Evolutionary conservation across 2,797 vertebrate genomes (phyloP), one percentile per base, ranked within the genome.

Genomic region (Arrhamphus sclerolepis): DNA sequence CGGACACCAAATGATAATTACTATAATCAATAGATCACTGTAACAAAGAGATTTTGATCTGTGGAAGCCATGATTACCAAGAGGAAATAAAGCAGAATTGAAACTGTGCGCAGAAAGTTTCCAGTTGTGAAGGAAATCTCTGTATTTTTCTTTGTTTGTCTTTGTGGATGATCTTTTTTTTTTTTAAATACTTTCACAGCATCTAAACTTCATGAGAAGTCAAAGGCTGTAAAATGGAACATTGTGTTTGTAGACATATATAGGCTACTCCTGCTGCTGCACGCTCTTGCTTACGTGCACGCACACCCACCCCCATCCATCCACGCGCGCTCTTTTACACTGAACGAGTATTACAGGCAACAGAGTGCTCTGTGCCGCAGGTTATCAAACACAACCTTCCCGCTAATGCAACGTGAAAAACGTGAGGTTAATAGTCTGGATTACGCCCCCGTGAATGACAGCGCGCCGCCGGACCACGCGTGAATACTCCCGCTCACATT

Each of bases 381-480:
- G 74, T 78, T 54, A 70, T 75, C 73, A 77, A 67, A 78, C 72
- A 70, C 73, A 75, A 26, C 71, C 63, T 72, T 73, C 62, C 60
- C 51, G 70, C 69, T 69, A 69, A 68, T 62, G 74, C 75, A 79
- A 71, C 70, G 75, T 73, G 76, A 77, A 78, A n/a, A 77, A 78
- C 74, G 79, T 70, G 84, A 68, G 76, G 72, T 86, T 78, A 87
- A 87, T 61, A 60, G 69, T 55, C 72, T 77, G 75, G 76, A 72
- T 38, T 14, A 38, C 72, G 71, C 59, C 2, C n/a, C 49, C 11
- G 67, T 86, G 81, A 83, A 82, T 84, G 82, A 56, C 81, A 65
- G 78, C 78, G 73, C 75, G 34, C 34, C 34, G 34, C 34, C 34
- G 34, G 34, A 38, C 34, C 14, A 16, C 13, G 34, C 5, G 34